A percentile compares a stretch with the other conserved stretches of the same genome.
Conservation (phyloP, 2,797 vertebrate species). For the Anas georgica region DNA sequence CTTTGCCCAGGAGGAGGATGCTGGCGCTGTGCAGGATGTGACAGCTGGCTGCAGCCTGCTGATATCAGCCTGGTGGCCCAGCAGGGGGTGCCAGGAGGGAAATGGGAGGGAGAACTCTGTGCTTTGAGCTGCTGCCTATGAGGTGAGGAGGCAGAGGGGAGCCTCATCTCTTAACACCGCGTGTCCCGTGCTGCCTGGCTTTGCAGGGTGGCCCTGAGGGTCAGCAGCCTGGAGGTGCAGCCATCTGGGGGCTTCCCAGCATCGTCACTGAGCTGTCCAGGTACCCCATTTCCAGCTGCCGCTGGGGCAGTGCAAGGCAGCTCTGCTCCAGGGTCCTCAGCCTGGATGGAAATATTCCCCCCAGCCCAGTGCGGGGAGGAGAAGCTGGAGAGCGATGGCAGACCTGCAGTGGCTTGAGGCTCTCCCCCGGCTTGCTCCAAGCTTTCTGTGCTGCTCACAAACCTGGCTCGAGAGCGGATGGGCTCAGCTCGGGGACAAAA, state of each 20-base stretch:
- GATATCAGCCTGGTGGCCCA: neutral
- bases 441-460: neutral
- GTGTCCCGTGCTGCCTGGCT: neutral
- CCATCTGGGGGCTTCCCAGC: neutral
- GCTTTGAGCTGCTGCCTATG: neutral
- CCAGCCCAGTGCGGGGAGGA: neutral
- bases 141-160: neutral
- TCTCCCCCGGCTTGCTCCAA: neutral
- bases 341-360: neutral
- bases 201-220: neutral
- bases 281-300: neutral
- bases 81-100: neutral
- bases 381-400: neutral
- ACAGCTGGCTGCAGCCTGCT: accelerated
- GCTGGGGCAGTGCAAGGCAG: too few relatives aligned
- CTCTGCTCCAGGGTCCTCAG: neutral
- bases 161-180: neutral
- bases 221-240: too few relatives aligned
- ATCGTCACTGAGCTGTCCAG: too few relatives aligned
- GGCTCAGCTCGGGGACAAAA: neutral
- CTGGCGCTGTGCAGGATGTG: accelerated
- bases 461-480: neutral
- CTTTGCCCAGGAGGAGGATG: neutral
- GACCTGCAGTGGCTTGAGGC: neutral
- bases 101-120: neutral